Percentiles rank a stretch among this genome's conserved stretches.
These are phyloP conservation scores for Sicus ferrugineus DNA, from an alignment of 2,888 invertebrate species.

Conservation along the genomic window DNA sequence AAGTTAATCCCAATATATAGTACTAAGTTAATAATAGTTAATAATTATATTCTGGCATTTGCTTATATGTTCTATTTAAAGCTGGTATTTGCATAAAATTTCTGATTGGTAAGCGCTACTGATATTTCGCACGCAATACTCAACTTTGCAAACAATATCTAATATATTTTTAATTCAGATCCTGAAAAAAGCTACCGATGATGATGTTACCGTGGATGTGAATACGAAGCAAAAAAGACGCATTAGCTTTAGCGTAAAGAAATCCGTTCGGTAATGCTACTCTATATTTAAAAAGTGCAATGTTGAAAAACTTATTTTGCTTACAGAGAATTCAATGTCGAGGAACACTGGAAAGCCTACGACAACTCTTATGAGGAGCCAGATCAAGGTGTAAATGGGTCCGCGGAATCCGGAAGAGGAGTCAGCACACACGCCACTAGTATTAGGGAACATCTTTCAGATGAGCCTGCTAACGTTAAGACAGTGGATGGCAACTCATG, in stretches of 20 bases:
- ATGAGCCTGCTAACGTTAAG: too few relatives aligned
- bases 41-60: background rate
- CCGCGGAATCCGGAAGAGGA: background rate
- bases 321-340: slow-evolving; percentile 39
- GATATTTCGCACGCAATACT: too few relatives aligned
- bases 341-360: slow-evolving; percentile 42
- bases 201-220: background rate
- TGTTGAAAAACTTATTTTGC: background rate
- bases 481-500: too few relatives aligned
- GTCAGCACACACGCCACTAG: too few relatives aligned
- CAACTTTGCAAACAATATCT: too few relatives aligned
- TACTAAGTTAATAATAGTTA: background rate
- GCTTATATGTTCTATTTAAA: too few relatives aligned
- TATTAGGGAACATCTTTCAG: too few relatives aligned
- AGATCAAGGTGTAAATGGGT: slow-evolving; percentile 32
- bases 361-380: slow-evolving; percentile 43
- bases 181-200: slow-evolving; percentile 11
- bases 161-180: too few relatives aligned
- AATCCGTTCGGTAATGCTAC: slow-evolving; percentile 18
- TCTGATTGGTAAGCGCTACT: too few relatives aligned
- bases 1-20: too few relatives aligned
- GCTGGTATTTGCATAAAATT: too few relatives aligned
- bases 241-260: slow-evolving; percentile 26
- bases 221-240: slow-evolving; percentile 19
- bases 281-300: background rate